phyloP scores from a whole-genome alignment of 2,888 invertebrate species.

The Spisula solida region DNA sequence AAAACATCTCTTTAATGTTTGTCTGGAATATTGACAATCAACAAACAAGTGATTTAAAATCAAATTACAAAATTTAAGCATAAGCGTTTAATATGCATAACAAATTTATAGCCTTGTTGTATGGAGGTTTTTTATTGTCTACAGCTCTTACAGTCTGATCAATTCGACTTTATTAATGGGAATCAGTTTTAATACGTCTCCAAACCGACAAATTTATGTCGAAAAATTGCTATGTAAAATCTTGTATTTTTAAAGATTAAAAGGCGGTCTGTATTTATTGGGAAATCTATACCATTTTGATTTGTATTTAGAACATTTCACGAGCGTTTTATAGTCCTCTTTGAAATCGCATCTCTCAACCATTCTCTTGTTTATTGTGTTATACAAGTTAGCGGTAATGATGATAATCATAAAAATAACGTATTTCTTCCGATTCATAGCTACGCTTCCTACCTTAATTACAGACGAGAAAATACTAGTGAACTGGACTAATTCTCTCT shows the following conservation, averaged over 20 bases:
- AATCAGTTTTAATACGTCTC: constrained; percentile 2
- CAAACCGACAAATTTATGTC: neutral
- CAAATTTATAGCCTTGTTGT: neutral
- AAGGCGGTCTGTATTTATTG: constrained; percentile 14
- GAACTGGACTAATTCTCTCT: constrained; percentile 46
- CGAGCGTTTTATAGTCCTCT: constrained; percentile 28
- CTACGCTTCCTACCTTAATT: constrained; percentile 35
- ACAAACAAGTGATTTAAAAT: neutral
- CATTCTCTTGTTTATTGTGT: constrained; percentile 24
- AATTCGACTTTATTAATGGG: neutral
- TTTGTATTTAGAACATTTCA: constrained; percentile 19
- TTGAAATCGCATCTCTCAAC: constrained; percentile 36
- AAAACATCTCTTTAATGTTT: neutral
- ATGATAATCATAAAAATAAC: constrained; percentile 39
- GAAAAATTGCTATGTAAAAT: constrained; percentile 26
- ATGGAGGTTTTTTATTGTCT: constrained; percentile 3
- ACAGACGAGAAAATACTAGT: constrained; percentile 47
- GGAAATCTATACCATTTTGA: constrained; percentile 27
- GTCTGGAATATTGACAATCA: neutral
- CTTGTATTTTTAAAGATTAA: constrained; percentile 27
- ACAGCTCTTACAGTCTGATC: constrained; percentile 7
- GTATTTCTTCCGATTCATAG: constrained; percentile 39
- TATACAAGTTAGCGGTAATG: constrained; percentile 33
- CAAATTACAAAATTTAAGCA: constrained; percentile 13
- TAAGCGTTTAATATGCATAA: constrained; percentile 9